Percentiles rank a stretch among this genome's conserved stretches.
Conservation (phyloP, 2,113 vertebrate species). For the Rhipidura dahli region DNA sequence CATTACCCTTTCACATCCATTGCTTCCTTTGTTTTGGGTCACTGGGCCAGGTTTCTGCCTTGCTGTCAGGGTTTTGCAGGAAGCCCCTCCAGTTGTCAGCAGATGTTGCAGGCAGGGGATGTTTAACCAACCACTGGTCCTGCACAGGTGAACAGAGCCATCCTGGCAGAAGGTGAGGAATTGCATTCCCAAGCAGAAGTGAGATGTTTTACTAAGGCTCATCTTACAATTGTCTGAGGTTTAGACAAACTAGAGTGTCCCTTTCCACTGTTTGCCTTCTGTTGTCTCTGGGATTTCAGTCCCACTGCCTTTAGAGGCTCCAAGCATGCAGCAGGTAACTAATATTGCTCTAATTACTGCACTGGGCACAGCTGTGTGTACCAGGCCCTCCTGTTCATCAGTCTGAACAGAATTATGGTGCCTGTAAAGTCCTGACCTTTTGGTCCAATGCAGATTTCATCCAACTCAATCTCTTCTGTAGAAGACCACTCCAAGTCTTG, state of each 20-base stretch:
- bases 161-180: conserved; percentile 70
- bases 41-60: conserved; percentile 57
- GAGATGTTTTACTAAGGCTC: conserved; percentile 59
- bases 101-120: conserved; percentile 67
- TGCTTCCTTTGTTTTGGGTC: conserved; percentile 63
- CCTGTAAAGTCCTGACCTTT: not conserved
- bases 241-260: conserved; percentile 68
- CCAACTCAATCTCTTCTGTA: not conserved
- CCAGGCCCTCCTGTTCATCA: not conserved
- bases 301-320: not conserved
- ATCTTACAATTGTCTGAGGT: conserved; percentile 70
- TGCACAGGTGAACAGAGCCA: conserved; percentile 54
- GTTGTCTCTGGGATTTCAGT: conserved; percentile 53
- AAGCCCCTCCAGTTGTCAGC: conserved; percentile 56
- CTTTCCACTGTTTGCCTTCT: conserved; percentile 56
- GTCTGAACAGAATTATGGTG: not conserved
- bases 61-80: conserved; percentile 45
- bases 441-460: not conserved
- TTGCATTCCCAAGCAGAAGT: conserved; percentile 60
- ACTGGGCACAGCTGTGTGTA: not conserved
- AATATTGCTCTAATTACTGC: not conserved
- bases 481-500: not conserved
- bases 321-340: not conserved
- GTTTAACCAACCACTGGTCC: conserved; percentile 55
- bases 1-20: conserved; percentile 32